These are phyloP conservation scores for Caenorhabditis sp. DNA, from an alignment of 2,888 invertebrate species.

Conservation along the genomic window DNA sequence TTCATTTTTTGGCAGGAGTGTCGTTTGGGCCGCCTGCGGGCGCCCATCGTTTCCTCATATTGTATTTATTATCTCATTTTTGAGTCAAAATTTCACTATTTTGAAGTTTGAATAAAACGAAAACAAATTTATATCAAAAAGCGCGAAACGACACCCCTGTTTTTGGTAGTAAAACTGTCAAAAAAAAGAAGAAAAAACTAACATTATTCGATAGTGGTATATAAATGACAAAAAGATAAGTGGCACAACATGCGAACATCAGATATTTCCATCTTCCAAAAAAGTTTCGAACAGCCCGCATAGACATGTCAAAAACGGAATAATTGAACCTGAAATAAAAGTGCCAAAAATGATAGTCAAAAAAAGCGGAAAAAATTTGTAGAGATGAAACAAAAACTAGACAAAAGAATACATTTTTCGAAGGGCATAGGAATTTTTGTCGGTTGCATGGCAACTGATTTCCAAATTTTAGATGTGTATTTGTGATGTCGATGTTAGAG, in stretches of 20 bases:
- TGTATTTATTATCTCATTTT: no score
- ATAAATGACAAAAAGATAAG: slow-evolving; percentile 37
- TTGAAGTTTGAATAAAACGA: no score
- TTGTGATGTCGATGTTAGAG: not conserved
- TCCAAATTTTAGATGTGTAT: no score
- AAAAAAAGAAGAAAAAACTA: slow-evolving; percentile 7
- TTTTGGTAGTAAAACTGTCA: no score
- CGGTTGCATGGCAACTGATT: not conserved
- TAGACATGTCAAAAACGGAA: not conserved
- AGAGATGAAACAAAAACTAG: not conserved
- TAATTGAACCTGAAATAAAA: not conserved
- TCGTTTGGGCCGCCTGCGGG: no score
- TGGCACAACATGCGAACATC: slow-evolving; percentile 36
- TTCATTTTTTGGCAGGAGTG: no score
- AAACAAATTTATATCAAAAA: no score
- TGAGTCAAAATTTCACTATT: no score
- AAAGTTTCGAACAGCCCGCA: not conserved
- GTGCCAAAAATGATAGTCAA: not conserved
- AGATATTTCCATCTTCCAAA: slow-evolving; percentile 35
- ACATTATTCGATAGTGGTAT: slow-evolving; percentile 19
- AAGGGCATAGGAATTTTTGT: not conserved
- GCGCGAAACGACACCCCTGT: no score
- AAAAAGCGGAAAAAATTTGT: not conserved
- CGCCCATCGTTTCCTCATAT: no score
- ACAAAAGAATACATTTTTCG: not conserved